Percentiles rank a stretch among this genome's conserved stretches.
phyloP scores from a whole-genome alignment of 2,113 vertebrate genomes.

The Salvelinus alpinus region DNA sequence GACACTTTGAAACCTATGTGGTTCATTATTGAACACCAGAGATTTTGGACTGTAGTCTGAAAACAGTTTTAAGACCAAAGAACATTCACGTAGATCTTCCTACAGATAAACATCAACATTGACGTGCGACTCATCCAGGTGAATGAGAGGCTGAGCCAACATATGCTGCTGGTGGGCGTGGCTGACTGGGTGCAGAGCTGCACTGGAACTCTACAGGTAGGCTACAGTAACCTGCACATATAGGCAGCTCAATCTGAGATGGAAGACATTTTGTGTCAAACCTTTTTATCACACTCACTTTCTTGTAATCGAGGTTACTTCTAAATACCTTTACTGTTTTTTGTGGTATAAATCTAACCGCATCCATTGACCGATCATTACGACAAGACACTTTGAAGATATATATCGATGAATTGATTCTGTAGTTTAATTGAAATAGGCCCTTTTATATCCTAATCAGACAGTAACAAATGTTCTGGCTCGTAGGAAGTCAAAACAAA shows the following conservation, averaged over 20 bases:
- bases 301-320: too few species aligned
- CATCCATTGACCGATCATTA: not conserved
- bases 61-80: too few species aligned
- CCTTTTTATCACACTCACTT: not conserved
- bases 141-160: slow-evolving; percentile 70
- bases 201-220: slow-evolving; percentile 70
- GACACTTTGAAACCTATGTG: too few species aligned
- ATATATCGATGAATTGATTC: too few species aligned
- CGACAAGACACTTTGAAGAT: not conserved
- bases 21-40: too few species aligned
- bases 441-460: too few species aligned
- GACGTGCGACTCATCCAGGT: slow-evolving; percentile 74
- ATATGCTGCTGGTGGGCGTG: slow-evolving; percentile 70
- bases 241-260: not conserved
- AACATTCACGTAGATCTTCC: not conserved
- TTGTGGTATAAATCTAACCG: too few species aligned
- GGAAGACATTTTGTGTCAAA: not conserved
- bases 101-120: slow-evolving; percentile 73
- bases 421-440: too few species aligned
- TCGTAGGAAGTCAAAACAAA: too few species aligned
- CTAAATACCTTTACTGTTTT: too few species aligned
- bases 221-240: not conserved
- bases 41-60: too few species aligned
- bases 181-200: slow-evolving; percentile 74
- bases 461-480: too few species aligned